Base-by-base conservation (phyloP, 2,797 vertebrate genomes). In the Alosa sapidissima region DNA sequence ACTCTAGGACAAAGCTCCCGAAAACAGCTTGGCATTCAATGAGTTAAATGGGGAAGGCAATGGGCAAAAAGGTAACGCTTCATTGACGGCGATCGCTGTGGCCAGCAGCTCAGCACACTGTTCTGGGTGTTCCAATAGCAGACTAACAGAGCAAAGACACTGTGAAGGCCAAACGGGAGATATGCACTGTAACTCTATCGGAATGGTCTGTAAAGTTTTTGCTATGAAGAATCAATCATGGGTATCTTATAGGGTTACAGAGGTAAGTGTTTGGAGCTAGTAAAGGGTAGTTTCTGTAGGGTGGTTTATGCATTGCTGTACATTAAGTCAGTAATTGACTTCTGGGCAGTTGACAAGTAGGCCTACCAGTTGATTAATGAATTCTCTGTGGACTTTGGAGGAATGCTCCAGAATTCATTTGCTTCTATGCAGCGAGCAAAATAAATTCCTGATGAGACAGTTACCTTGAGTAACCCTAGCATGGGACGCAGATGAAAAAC, bases 401-500 rank as follows among this genome's bases (percentile, higher is more conserved):
- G 36, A 78, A 78, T 36, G 41, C 16, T 45, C 16, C 16, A 16
- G 36, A 47, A 10, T 47, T 47, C 14, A 7, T 47, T 78, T 16
- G 14, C 72, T 19, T 47, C 41, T 78, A 9, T 78, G 19, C 36
- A 19, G 16, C 16, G 36, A 78, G 72, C 72, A 21, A 47, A 78
- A 78, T 45, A 78, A 78, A 78, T 45, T 78, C 41, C 41, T 78
- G 72, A 78, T 78, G 72, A 47, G 41, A 2, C 72, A 19, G 16
- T 78, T 78, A 78, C 72, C 72, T 78, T 78, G 16, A 21, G 72
- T 47, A 78, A 78, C 72, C 72, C 72, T 14, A 78, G 14, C 7
- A 47, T 47, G 72, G 45, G 72, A 78, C 5, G 19, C 72, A 78
- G 72, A 78, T 78, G 72, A 78, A 78, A 78, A 78, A 47, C 72